A percentile compares a stretch with the other conserved stretches of the same genome.
Conservation (phyloP, 2,797 vertebrate genomes). For the Alauda arvensis region DNA sequence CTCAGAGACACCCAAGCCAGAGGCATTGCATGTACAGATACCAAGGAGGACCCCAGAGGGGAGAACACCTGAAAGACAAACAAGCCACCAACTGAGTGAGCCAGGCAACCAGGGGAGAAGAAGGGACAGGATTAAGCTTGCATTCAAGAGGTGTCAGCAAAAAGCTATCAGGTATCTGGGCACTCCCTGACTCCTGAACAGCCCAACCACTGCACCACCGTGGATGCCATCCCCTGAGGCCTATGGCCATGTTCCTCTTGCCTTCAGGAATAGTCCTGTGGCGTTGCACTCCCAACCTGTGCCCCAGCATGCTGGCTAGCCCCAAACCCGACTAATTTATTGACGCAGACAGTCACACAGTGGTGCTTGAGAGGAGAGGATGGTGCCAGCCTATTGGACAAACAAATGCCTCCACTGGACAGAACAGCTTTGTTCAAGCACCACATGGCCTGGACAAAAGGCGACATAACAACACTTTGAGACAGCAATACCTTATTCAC, state of each 20-base stretch:
- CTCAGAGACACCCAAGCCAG: background rate
- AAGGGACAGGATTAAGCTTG: background rate
- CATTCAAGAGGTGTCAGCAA: background rate
- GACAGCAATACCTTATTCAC: background rate
- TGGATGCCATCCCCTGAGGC: background rate
- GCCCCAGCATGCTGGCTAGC: background rate
- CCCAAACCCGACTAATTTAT: background rate
- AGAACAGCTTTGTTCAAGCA: background rate
- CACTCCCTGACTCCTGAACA: background rate
- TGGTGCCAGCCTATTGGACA: background rate
- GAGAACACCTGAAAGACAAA: background rate
- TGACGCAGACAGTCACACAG: fast-evolving
- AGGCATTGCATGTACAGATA: fast-evolving
- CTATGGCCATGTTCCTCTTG: fast-evolving
- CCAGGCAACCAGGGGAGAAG: background rate
- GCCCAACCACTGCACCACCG: fast-evolving
- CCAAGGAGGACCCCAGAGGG: background rate
- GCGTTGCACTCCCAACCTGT: background rate
- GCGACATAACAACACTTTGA: background rate
- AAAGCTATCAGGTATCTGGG: background rate
- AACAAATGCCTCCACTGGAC: background rate
- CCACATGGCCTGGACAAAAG: fast-evolving
- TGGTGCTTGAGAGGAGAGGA: background rate
- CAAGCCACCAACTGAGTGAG: background rate
- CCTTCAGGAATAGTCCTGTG: background rate